phyloP scores from a whole-genome alignment of 2,113 vertebrate species.

The Electrona antarctica region DNA sequence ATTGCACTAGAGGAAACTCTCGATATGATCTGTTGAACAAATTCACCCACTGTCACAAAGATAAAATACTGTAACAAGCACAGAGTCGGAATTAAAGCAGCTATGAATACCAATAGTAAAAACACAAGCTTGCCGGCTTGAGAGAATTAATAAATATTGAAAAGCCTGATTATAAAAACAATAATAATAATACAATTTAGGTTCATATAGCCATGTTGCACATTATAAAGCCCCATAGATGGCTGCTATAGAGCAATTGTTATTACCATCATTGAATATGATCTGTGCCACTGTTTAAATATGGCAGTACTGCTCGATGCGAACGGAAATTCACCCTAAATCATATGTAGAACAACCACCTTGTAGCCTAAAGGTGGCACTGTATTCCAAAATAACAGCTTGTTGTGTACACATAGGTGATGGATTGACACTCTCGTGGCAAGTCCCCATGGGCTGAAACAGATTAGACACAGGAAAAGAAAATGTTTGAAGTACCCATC shows the following conservation, averaged over 20 bases:
- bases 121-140: constrained; percentile 63
- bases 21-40: constrained; percentile 74
- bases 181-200: constrained; percentile 58
- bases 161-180: constrained; percentile 76
- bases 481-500: constrained; percentile 27
- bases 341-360: constrained; percentile 35
- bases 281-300: constrained; percentile 42
- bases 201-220: constrained; percentile 66
- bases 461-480: constrained; percentile 31
- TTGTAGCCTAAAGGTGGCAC: constrained; percentile 73
- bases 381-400: constrained; percentile 68
- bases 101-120: constrained; percentile 70
- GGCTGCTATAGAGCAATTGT: constrained; percentile 35
- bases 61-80: constrained; percentile 35
- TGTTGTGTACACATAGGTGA: constrained; percentile 37
- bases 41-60: constrained; percentile 44
- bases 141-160: constrained; percentile 84
- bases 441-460: constrained; percentile 63
- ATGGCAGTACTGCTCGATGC: constrained; percentile 33
- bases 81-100: constrained; percentile 63
- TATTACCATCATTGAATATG: constrained; percentile 53
- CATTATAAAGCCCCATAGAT: constrained; percentile 63
- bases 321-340: constrained; percentile 39
- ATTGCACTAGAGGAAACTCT: constrained; percentile 93
- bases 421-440: constrained; percentile 43